phyloP scores from a whole-genome alignment of 2,113 vertebrate genomes.

The Labrus mixtus region DNA sequence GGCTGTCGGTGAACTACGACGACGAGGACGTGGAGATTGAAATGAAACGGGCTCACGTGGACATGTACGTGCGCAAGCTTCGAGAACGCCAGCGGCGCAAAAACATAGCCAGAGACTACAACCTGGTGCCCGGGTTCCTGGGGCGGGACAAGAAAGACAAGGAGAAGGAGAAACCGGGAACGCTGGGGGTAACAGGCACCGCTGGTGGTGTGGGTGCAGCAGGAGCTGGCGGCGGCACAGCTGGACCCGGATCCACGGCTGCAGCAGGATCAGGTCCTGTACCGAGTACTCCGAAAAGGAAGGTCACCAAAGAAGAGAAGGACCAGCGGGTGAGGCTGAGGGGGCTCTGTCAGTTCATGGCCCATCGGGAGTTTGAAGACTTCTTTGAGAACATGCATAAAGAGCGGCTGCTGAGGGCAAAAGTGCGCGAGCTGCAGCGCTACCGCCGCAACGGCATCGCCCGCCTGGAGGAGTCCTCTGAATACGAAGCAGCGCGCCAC shows the following conservation, averaged over 20 bases:
- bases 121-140: conserved; percentile 92
- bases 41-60: conserved; percentile 94
- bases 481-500: conserved; percentile 95
- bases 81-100: conserved; percentile 94
- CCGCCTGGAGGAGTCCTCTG: conserved; percentile 92
- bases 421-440: conserved; percentile 95
- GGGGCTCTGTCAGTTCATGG: conserved; percentile 97
- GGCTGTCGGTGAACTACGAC: conserved; percentile 96
- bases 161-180: conserved; percentile 83
- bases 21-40: conserved; percentile 98
- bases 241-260: conserved; percentile 27
- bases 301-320: conserved; percentile 95
- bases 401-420: conserved; percentile 91
- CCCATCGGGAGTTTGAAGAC: conserved; percentile 94
- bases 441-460: conserved; percentile 96
- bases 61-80: conserved; percentile 98
- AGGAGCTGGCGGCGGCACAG: background rate
- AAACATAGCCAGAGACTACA: conserved; percentile 95
- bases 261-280: conserved; percentile 41
- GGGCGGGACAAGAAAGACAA: conserved; percentile 93
- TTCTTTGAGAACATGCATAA: conserved; percentile 98
- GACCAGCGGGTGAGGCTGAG: conserved; percentile 91
- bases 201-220: conserved; percentile 33
- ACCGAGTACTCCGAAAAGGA: conserved; percentile 83
- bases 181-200: conserved; percentile 11